phyloP scores from a whole-genome alignment of 2,888 invertebrate species.

The Noctuana brunneofusca region DNA sequence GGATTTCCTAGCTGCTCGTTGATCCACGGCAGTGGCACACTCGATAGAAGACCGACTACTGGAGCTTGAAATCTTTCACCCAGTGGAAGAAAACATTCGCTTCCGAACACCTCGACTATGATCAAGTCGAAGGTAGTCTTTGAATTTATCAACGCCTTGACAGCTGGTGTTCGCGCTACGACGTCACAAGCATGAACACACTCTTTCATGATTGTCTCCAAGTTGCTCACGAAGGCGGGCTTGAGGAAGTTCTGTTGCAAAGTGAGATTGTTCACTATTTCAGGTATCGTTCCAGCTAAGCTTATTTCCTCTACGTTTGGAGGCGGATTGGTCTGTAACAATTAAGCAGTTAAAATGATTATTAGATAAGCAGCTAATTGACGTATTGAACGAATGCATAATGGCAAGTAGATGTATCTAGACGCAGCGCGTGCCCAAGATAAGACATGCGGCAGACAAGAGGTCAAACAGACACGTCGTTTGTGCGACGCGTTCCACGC shows the following conservation, averaged over 20 bases:
- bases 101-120: slow-evolving; percentile 79
- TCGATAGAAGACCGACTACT: slow-evolving; percentile 78
- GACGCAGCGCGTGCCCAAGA: slow-evolving; percentile 45
- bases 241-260: slow-evolving; percentile 59
- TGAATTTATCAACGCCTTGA: slow-evolving; percentile 65
- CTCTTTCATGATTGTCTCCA: slow-evolving; percentile 75
- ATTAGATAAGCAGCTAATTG: background rate
- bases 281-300: slow-evolving; percentile 75
- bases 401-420: slow-evolving; percentile 1
- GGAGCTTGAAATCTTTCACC: slow-evolving; percentile 80
- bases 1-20: slow-evolving; percentile 82
- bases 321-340: slow-evolving; percentile 70
- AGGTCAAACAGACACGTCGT: slow-evolving; percentile 44
- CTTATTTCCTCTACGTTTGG: slow-evolving; percentile 73
- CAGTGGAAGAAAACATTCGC: slow-evolving; percentile 82
- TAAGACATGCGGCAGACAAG: slow-evolving; percentile 43
- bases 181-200: slow-evolving; percentile 73
- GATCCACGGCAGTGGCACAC: slow-evolving; percentile 81
- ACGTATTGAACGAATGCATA: slow-evolving; percentile 9
- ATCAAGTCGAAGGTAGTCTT: slow-evolving; percentile 66
- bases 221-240: slow-evolving; percentile 66
- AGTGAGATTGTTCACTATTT: slow-evolving; percentile 71
- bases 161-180: slow-evolving; percentile 65
- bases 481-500: slow-evolving; percentile 33
- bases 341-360: background rate